Conservation (phyloP, 2,888 invertebrate genomes). For the Chaitophorus viminalis region DNA sequence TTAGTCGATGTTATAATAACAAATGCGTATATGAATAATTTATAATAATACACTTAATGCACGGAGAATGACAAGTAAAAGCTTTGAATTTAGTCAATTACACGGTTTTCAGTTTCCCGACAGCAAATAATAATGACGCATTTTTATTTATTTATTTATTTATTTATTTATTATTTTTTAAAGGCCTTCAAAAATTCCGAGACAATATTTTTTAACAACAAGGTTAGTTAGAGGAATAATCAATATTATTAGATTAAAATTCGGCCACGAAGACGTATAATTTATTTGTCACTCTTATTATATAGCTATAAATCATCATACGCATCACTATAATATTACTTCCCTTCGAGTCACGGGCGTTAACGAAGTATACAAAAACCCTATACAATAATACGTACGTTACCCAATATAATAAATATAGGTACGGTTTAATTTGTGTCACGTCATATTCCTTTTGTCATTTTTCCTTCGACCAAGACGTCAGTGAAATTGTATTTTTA, state of each 20-base stretch:
- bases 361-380: slow-evolving; percentile 29
- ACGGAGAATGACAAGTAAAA: neutral
- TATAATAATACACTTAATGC: neutral
- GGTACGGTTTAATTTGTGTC: neutral
- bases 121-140: neutral
- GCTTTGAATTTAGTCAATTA: slow-evolving; percentile 9
- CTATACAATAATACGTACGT: neutral
- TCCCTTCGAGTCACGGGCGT: slow-evolving; percentile 39
- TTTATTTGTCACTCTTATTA: slow-evolving; percentile 51
- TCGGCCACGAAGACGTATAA: slow-evolving; percentile 23
- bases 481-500: neutral
- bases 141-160: neutral
- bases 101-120: slow-evolving; percentile 6
- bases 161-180: too few relatives aligned
- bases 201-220: neutral
- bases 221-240: slow-evolving; percentile 1
- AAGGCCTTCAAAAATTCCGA: neutral
- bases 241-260: slow-evolving; percentile 33
- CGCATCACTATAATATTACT: neutral
- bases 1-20: too few relatives aligned
- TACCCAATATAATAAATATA: slow-evolving; percentile 15
- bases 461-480: neutral
- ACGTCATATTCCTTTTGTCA: slow-evolving; percentile 19
- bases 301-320: slow-evolving; percentile 20
- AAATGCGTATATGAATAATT: too few relatives aligned